A percentile compares a stretch with the other conserved stretches of the same genome.
phyloP scores from a whole-genome alignment of 2,888 invertebrate genomes.

The Euplagia quadripunctaria region DNA sequence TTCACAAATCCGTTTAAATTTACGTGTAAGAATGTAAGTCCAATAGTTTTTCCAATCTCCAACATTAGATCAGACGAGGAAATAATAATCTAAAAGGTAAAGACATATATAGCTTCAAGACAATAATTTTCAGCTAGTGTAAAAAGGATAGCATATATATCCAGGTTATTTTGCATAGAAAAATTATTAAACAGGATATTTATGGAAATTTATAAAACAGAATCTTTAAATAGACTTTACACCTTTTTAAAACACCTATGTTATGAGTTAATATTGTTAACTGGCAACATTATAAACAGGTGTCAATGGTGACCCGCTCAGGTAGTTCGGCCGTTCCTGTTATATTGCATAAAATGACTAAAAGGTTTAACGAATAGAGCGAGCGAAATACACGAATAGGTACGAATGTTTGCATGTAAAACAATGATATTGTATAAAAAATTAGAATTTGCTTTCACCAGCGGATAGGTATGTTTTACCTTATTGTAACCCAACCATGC shows the following conservation, averaged over 20 bases:
- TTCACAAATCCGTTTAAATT: too few species aligned
- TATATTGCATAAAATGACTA: constrained; percentile 40
- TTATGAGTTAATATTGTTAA: constrained; percentile 15
- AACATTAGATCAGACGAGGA: too few species aligned
- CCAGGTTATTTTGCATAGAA: too few species aligned
- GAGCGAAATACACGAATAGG: constrained; percentile 16
- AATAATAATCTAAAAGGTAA: too few species aligned
- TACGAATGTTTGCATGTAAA: not conserved
- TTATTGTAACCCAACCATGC: not conserved
- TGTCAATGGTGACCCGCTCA: constrained; percentile 45
- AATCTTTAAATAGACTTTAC: too few species aligned
- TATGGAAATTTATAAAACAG: too few species aligned
- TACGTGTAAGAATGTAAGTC: too few species aligned
- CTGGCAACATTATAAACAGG: constrained; percentile 48
- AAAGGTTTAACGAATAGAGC: constrained; percentile 2
- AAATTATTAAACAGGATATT: too few species aligned
- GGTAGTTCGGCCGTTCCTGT: constrained; percentile 44
- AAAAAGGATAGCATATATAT: too few species aligned
- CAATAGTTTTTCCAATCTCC: too few species aligned
- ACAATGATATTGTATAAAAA: not conserved
- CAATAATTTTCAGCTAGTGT: too few species aligned
- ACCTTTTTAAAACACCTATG: constrained; percentile 8
- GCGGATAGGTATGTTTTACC: not conserved
- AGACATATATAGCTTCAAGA: too few species aligned
- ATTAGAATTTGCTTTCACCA: not conserved